phyloP scores from a whole-genome alignment of 2,797 vertebrate species.

The Phoxinus dragarum region DNA sequence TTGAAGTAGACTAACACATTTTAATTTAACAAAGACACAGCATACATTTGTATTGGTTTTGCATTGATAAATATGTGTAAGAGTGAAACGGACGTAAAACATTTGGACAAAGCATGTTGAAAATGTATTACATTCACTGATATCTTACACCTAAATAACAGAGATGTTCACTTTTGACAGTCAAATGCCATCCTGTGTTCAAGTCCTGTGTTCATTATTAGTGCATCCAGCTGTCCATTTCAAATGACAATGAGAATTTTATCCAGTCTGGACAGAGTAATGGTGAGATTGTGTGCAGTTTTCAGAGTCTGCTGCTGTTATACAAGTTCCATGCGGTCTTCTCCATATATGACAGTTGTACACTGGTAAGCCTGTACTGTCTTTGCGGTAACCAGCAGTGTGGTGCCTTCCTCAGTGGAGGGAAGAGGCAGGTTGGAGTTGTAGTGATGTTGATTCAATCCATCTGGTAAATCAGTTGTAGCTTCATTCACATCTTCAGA shows the following conservation, averaged over 20 bases:
- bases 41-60: neutral
- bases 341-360: slow-evolving; percentile 56
- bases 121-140: neutral
- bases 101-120: neutral
- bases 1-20: neutral
- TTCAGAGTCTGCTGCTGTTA: slow-evolving; percentile 49
- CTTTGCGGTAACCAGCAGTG: slow-evolving; percentile 84
- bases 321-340: slow-evolving; percentile 56
- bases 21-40: neutral
- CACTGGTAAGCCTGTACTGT: slow-evolving; percentile 73
- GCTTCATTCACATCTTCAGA: slow-evolving; percentile 35
- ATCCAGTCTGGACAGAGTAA: neutral
- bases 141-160: neutral
- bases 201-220: slow-evolving; percentile 8
- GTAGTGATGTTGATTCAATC: slow-evolving; percentile 44
- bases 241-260: neutral
- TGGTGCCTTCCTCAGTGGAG: slow-evolving; percentile 82
- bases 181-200: neutral
- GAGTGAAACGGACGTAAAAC: neutral
- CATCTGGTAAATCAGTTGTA: slow-evolving; percentile 7
- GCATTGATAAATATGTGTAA: neutral
- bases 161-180: neutral
- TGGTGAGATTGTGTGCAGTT: neutral
- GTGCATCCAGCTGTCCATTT: neutral
- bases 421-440: slow-evolving; percentile 79